phyloP scores from a whole-genome alignment of 35 echinoderm and acorn worm genomes.

The Apostichopus californicus region DNA sequence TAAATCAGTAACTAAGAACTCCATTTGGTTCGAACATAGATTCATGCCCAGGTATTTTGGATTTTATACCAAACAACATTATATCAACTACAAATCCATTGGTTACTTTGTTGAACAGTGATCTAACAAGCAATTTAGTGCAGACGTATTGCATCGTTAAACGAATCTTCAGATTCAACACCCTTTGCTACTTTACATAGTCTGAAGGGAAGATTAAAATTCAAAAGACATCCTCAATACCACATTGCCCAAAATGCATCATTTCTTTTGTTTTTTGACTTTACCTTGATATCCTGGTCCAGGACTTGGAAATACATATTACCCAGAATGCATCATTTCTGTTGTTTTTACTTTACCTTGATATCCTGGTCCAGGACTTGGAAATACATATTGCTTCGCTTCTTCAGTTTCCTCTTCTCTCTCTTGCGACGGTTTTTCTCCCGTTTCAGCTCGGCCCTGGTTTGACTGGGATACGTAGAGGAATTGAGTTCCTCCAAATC shows the following conservation, averaged over 20 bases:
- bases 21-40: too few species aligned
- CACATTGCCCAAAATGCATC: neutral
- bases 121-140: too few species aligned
- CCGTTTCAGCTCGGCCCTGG: slow-evolving; percentile 41
- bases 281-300: slow-evolving; percentile 41
- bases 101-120: too few species aligned
- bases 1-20: too few species aligned
- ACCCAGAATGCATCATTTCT: neutral
- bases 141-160: too few species aligned
- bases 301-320: neutral
- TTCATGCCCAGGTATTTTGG: too few species aligned
- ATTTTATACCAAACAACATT: too few species aligned
- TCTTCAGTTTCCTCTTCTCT: slow-evolving; percentile 68
- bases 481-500: slow-evolving; percentile 26
- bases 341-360: slow-evolving; percentile 7
- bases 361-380: slow-evolving; percentile 25
- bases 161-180: too few species aligned
- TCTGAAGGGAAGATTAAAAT: too few species aligned
- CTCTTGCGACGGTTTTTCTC: slow-evolving; percentile 85
- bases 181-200: too few species aligned
- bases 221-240: too few species aligned
- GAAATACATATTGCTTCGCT: neutral
- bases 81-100: too few species aligned
- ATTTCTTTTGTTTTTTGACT: neutral
- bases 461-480: neutral